These are phyloP conservation scores for Diachasma alloeum DNA, from an alignment of 1,140 invertebrate genomes.

Conservation along the genomic window DNA sequence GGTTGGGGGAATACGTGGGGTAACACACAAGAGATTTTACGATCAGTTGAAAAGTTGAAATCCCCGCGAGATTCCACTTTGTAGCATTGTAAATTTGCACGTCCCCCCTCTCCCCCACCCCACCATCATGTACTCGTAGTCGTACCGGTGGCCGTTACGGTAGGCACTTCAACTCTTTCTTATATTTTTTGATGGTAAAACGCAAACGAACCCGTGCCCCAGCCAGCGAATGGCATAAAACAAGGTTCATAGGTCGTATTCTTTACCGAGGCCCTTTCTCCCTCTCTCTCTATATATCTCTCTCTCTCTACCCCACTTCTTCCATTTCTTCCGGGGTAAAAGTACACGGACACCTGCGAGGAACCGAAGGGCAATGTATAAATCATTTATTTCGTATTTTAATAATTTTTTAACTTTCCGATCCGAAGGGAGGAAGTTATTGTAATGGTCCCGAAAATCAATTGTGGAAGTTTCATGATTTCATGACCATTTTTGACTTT, in stretches of 20 bases:
- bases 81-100: constrained; percentile 4
- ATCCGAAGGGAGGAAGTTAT: no score
- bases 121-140: neutral
- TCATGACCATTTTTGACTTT: no score
- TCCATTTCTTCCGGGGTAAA: constrained; percentile 29
- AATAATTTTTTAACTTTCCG: no score
- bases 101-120: neutral
- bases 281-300: no score
- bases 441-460: no score
- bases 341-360: constrained; percentile 22
- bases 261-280: neutral
- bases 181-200: constrained; percentile 1
- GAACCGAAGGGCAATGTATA: neutral
- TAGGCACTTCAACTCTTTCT: constrained; percentile 5
- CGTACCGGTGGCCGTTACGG: neutral
- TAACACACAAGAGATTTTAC: constrained; percentile 9
- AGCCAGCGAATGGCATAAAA: neutral
- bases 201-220: neutral
- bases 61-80: neutral
- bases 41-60: constrained; percentile 13
- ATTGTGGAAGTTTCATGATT: no score
- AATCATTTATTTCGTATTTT: no score
- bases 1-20: neutral
- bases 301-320: neutral
- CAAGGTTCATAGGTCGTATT: constrained; percentile 3